Base-by-base conservation (phyloP, 2,797 vertebrate species). In the Thripadectes ignobilis region DNA sequence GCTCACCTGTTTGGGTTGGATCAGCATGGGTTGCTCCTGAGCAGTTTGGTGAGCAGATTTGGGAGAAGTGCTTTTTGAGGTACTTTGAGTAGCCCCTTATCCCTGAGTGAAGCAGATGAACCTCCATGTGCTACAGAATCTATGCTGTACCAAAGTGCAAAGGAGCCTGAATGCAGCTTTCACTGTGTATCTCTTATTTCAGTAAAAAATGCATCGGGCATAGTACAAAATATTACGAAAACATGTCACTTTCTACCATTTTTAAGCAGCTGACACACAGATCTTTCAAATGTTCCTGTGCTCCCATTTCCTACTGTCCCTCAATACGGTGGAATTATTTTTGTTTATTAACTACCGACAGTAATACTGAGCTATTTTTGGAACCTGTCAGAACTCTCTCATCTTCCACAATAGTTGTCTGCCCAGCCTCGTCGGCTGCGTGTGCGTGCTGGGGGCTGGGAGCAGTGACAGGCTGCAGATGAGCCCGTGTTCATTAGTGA, bases 401-500 rank as follows among this genome's bases (percentile, higher is more conserved):
- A 96, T 97, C 92, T 96, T 58, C 38, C 87, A 49, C 96, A 95
- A 41, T 95, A 66, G 97, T 93, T 89, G 95, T 96, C 94, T 92
- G 85, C 73, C 86, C 96, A 88, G 87, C 88, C 88, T 92, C 87
- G 96, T 94, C 94, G 94, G 85, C 79, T 67, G 55, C 29, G 96
- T 92, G 95, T 97, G 87, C 97, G 97, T 94, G 96, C 77, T 92
- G 73, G 15, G 86, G 94, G 96, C 97, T 94, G 81, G 66, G 97
- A 96, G 97, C 88, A 30, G 51, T 97, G 98, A 98, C 98, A 98
- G 95, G 97, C 97, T 78, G 97, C 97, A 97, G 97, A 97, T 97
- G 97, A 98, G 98, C 97, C 96, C 96, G 96, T 92, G 95, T 98
- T 98, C 98, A 98, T 98, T 98, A 98, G 97, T 65, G 96, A 94